phyloP scores from a whole-genome alignment of 2,888 invertebrate genomes.

The Cynaeus angustus region DNA sequence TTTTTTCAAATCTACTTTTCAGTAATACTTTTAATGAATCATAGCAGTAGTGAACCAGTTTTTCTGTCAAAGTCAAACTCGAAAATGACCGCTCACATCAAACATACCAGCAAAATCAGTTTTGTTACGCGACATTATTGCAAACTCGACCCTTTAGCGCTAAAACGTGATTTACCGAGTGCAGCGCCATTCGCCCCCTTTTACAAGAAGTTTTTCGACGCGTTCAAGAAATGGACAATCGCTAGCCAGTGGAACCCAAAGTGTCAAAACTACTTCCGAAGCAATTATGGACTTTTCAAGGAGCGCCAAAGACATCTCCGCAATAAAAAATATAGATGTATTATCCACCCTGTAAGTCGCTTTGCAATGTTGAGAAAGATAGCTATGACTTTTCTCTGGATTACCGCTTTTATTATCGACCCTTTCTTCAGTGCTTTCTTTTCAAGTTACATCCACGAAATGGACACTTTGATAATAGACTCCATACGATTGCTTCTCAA shows the following conservation, averaged over 20 bases:
- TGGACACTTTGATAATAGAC: too few relatives aligned
- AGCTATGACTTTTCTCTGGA: slow-evolving; percentile 51
- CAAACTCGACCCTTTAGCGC: slow-evolving; percentile 17
- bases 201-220: slow-evolving; percentile 22
- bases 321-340: slow-evolving; percentile 29
- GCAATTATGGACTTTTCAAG: slow-evolving; percentile 13
- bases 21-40: too few relatives aligned
- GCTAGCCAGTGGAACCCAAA: slow-evolving; percentile 16
- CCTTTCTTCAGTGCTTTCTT: slow-evolving; percentile 15
- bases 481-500: not conserved
- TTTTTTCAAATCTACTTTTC: too few relatives aligned
- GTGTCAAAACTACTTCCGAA: slow-evolving; percentile 24
- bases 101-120: slow-evolving; percentile 4
- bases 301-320: slow-evolving; percentile 14
- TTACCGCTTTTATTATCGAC: not conserved
- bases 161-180: slow-evolving; percentile 14
- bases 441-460: not conserved
- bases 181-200: slow-evolving; percentile 12
- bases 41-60: too few relatives aligned
- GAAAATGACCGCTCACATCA: not conserved
- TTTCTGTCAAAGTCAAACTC: too few relatives aligned
- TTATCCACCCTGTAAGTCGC: slow-evolving; percentile 59
- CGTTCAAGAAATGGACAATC: slow-evolving; percentile 16
- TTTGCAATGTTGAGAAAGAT: slow-evolving; percentile 48
- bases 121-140: slow-evolving; percentile 16